These are phyloP conservation scores for Aythya baeri DNA, from an alignment of 2,113 vertebrate species.

Conservation along the genomic window DNA sequence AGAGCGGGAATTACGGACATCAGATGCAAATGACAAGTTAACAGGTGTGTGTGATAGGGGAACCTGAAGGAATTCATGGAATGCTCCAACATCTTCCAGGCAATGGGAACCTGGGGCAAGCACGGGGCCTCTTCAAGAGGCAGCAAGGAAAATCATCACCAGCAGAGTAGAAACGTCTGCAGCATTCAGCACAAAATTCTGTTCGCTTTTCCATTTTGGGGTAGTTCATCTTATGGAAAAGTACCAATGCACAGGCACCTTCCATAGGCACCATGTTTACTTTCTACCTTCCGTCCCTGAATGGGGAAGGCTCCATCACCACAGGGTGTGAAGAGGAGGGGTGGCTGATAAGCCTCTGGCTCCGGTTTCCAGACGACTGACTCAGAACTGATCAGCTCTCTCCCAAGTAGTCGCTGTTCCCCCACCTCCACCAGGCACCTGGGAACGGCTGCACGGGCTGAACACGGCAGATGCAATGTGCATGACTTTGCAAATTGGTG, in stretches of 20 bases:
- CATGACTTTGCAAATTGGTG: neutral
- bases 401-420: neutral
- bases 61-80: neutral
- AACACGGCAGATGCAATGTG: neutral
- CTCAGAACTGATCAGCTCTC: neutral
- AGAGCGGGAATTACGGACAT: neutral
- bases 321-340: slow-evolving; percentile 7
- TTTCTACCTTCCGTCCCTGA: neutral
- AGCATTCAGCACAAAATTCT: neutral
- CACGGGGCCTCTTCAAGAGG: neutral
- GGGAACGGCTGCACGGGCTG: neutral
- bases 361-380: neutral
- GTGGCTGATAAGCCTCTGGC: slow-evolving; percentile 6
- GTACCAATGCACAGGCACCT: neutral
- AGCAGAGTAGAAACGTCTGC: neutral
- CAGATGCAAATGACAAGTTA: neutral
- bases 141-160: neutral
- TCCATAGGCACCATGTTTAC: slow-evolving; percentile 10
- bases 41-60: neutral
- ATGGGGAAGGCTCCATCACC: neutral
- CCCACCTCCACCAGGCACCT: neutral
- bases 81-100: neutral
- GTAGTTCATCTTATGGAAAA: neutral
- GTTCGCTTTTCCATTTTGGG: neutral
- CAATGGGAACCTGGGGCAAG: neutral